Conservation (phyloP, 2,797 vertebrate species). For the Clamator glandarius region DNA sequence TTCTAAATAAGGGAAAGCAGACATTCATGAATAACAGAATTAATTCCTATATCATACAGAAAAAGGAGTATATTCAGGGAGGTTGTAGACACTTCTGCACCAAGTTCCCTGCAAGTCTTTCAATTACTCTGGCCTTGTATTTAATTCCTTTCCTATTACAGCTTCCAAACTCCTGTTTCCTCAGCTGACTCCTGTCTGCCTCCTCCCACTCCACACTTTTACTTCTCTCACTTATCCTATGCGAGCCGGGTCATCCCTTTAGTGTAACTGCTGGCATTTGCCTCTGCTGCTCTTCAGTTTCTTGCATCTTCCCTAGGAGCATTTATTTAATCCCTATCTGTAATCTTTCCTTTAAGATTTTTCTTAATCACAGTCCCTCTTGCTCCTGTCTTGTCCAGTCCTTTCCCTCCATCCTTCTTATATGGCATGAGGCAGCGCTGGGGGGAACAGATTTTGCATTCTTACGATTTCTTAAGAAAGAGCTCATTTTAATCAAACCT, state of each 20-base stretch:
- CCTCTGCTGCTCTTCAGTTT: background rate
- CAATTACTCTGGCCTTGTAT: background rate
- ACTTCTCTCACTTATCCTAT: background rate
- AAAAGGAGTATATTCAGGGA: background rate
- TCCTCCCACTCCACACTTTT: background rate
- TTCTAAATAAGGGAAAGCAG: background rate
- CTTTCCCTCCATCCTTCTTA: background rate
- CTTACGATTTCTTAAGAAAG: background rate
- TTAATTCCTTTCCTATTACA: background rate
- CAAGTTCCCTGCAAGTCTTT: background rate
- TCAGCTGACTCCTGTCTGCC: background rate
- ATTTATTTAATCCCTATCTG: background rate
- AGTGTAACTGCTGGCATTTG: background rate
- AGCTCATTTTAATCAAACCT: background rate
- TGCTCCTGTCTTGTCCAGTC: background rate
- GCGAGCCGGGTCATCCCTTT: rapidly evolving
- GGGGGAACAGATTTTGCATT: background rate
- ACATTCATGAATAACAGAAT: background rate
- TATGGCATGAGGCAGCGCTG: rapidly evolving
- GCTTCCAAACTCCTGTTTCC: background rate
- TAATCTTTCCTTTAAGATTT: background rate
- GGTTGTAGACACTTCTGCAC: background rate
- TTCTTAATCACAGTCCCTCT: background rate
- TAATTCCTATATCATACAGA: background rate
- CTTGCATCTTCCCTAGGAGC: background rate